Conservation (phyloP, 2,797 vertebrate species). For the Smutsia temminckii region DNA sequence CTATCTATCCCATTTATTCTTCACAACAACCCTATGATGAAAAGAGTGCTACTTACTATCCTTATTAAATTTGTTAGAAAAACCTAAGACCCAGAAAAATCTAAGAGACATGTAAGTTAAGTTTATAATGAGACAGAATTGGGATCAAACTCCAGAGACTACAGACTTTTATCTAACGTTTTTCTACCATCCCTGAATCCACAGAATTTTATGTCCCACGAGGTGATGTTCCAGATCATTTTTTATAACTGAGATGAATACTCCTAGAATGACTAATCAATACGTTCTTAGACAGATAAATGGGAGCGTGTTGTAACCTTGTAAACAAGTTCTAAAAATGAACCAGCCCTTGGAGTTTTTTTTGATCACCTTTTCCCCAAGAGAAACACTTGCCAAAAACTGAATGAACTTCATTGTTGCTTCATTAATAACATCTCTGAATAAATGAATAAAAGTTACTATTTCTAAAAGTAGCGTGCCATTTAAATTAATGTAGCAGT, state of each 20-base stretch:
- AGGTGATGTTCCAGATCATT: not conserved
- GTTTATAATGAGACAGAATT: not conserved
- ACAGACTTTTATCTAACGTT: not conserved
- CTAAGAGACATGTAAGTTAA: not conserved
- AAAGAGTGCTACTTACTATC: not conserved
- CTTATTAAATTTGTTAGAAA: not conserved
- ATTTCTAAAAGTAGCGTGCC: constrained; percentile 35
- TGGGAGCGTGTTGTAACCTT: not conserved
- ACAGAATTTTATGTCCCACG: not conserved
- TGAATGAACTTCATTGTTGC: constrained; percentile 52
- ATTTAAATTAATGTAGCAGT: constrained; percentile 48
- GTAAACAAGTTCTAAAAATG: constrained; percentile 22
- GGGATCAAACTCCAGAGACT: not conserved
- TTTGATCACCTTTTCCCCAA: not conserved
- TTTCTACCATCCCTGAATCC: not conserved
- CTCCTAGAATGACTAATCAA: not conserved
- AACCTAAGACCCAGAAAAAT: not conserved
- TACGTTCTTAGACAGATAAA: not conserved
- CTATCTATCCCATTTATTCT: not conserved
- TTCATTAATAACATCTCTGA: constrained; percentile 41
- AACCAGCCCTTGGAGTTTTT: not conserved
- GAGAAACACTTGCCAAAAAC: constrained; percentile 51
- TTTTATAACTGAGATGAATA: not conserved
- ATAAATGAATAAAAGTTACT: constrained; percentile 53
- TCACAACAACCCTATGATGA: not conserved